Base-by-base conservation (phyloP, 2,113 vertebrate genomes). In the Sceloporus tristichus region DNA sequence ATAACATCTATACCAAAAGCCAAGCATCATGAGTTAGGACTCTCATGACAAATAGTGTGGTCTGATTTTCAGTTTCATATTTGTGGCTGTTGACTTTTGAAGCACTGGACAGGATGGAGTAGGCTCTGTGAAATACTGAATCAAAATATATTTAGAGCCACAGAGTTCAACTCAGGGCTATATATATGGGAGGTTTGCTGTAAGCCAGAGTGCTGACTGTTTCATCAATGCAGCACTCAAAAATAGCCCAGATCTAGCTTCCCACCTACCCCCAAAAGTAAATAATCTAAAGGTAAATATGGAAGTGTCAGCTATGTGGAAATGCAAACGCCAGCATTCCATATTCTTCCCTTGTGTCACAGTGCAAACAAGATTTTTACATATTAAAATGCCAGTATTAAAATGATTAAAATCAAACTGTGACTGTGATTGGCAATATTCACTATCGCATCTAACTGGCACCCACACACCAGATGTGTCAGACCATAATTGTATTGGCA, bases 221-320 rank as follows among this genome's bases (percentile, higher is more conserved):
- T 25, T 0, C 5, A 62, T 6, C 79, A 34, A 2, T 0, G 0
- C 0, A 23, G 70, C 1, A 19, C n/a, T 56, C 83, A 34, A 0
- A 76, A 82, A 56, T 1, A 3, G 2, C 48, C 53, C 79, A 68
- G 3, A 27, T 76, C 48, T 0, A 0, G 0, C 19, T 85, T 8
- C 16, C 27, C n/a, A 53, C 34, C 0, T 2, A 42, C 74, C 86
- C 62, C 27, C 0, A 9, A 87, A 62, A 0, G 2, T n/a, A 66
- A 74, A 56, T 29, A 90, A 82, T 89, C 21, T 0, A 88, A 48
- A 89, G 27, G 1, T n/a, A 88, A 87, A 70, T 0, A 0, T 38
- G 74, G 1, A n/a, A 80, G 53, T 19, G 9, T 87, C 59, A 29
- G 18, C 5, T 48, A 56, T 59, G 14, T 1, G 56, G 27, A 8